Conservation (phyloP, 2,113 vertebrate species). For the Neomonachus schauinslandi region DNA sequence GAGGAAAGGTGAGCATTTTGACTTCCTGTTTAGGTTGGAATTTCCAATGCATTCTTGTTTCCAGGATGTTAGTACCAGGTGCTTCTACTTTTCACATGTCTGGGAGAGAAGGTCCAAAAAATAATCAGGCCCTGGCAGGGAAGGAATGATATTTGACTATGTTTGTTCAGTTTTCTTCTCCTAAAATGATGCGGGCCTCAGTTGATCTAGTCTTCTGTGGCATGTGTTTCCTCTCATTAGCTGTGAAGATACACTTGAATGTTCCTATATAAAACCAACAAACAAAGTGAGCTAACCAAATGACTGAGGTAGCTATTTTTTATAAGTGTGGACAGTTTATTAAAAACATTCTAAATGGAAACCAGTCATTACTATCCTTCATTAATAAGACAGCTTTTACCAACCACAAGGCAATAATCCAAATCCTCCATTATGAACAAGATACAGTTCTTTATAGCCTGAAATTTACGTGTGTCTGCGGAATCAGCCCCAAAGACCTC, state of each 20-base stretch:
- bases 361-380: slow-evolving; percentile 70
- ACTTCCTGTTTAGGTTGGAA: not conserved
- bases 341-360: slow-evolving; percentile 72
- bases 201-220: not conserved
- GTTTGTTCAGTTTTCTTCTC: slow-evolving; percentile 2
- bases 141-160: not conserved
- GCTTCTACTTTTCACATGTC: not conserved
- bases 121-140: not conserved
- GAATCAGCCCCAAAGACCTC: slow-evolving; percentile 16
- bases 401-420: slow-evolving; percentile 77
- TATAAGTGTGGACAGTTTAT: slow-evolving; percentile 72
- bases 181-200: not conserved
- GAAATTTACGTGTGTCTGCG: slow-evolving; percentile 65
- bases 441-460: slow-evolving; percentile 47
- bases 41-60: slow-evolving; percentile 10
- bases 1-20: not conserved
- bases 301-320: slow-evolving; percentile 61
- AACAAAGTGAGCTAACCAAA: slow-evolving; percentile 42
- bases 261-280: slow-evolving; percentile 71
- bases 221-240: not conserved
- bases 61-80: not conserved
- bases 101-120: not conserved
- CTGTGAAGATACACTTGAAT: not conserved
- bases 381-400: slow-evolving; percentile 73
- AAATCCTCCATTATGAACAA: slow-evolving; percentile 66